Percentiles rank a stretch among this genome's conserved stretches.
Conservation (phyloP, 2,888 invertebrate species). For the Pecten maximus region DNA sequence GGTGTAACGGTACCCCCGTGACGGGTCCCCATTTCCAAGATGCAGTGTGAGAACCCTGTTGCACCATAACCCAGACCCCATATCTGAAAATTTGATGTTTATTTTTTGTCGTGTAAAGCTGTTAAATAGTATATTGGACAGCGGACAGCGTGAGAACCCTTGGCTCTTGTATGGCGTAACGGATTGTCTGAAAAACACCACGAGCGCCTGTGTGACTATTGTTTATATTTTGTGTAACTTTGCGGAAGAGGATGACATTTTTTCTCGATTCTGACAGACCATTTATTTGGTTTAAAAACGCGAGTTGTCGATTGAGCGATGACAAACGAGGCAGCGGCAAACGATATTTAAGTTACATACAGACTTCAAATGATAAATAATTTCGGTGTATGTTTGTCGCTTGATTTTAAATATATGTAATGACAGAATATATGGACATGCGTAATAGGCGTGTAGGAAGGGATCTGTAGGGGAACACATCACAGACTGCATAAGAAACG, state of each 20-base stretch:
- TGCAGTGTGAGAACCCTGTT: constrained; percentile 28
- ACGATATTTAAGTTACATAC: neutral
- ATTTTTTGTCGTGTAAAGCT: constrained; percentile 28
- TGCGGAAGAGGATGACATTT: neutral
- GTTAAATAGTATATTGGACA: constrained; percentile 17
- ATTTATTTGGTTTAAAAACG: constrained; percentile 3
- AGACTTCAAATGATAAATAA: neutral
- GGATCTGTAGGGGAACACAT: neutral
- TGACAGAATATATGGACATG: neutral
- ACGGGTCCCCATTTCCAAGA: neutral
- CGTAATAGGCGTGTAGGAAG: neutral
- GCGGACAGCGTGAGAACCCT: neutral
- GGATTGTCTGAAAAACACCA: constrained; percentile 12
- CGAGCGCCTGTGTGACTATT: neutral
- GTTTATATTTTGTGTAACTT: constrained; percentile 25
- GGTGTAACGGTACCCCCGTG: neutral
- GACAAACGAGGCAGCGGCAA: neutral
- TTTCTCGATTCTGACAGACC: neutral
- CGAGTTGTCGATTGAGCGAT: neutral
- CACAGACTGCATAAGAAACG: neutral
- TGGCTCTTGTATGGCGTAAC: neutral
- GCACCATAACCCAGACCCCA: constrained; percentile 24
- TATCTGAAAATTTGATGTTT: constrained; percentile 24
- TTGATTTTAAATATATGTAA: neutral
- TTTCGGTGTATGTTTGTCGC: neutral